These are phyloP conservation scores for Plumapathes pennacea DNA, from an alignment of 92 coral and sea anemone species.

Conservation along the genomic window DNA sequence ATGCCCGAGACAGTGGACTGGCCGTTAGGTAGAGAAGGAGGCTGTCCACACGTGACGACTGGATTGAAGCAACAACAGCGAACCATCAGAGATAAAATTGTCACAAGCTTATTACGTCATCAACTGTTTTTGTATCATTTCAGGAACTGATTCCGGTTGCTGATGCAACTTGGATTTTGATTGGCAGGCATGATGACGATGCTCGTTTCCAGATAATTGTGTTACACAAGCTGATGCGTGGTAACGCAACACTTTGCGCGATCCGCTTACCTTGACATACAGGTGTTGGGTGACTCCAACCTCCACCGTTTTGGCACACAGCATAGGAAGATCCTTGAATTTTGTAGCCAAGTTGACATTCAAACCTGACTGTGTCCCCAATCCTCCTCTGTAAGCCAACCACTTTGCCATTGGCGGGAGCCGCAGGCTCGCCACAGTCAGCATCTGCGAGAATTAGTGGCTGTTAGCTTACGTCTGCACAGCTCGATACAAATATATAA, in stretches of 20 bases:
- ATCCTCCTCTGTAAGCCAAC: conserved; percentile 83
- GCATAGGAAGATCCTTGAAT: conserved; percentile 60
- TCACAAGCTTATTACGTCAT: too few relatives aligned
- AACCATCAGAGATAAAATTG: too few relatives aligned
- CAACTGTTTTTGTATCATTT: too few relatives aligned
- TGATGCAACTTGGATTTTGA: too few relatives aligned
- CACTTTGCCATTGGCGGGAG: conserved; percentile 66
- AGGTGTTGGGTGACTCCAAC: conserved; percentile 76
- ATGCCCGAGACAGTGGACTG: conserved; percentile 55
- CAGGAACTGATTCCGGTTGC: too few relatives aligned
- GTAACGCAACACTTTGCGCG: neutral
- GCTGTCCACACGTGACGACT: conserved; percentile 84
- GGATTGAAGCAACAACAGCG: too few relatives aligned
- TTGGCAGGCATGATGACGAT: too few relatives aligned
- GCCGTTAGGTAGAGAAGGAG: conserved; percentile 71
- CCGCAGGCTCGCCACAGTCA: conserved; percentile 74
- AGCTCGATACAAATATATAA: too few relatives aligned
- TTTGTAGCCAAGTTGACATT: conserved; percentile 71
- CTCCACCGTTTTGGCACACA: conserved; percentile 47
- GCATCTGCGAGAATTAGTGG: too few relatives aligned
- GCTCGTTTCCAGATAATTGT: too few relatives aligned
- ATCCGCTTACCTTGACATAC: conserved; percentile 67
- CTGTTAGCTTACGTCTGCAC: too few relatives aligned
- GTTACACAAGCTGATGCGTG: too few relatives aligned
- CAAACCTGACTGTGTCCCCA: conserved; percentile 83